phyloP scores from a whole-genome alignment of 2,888 invertebrate species.

The Ophion ellenae region DNA sequence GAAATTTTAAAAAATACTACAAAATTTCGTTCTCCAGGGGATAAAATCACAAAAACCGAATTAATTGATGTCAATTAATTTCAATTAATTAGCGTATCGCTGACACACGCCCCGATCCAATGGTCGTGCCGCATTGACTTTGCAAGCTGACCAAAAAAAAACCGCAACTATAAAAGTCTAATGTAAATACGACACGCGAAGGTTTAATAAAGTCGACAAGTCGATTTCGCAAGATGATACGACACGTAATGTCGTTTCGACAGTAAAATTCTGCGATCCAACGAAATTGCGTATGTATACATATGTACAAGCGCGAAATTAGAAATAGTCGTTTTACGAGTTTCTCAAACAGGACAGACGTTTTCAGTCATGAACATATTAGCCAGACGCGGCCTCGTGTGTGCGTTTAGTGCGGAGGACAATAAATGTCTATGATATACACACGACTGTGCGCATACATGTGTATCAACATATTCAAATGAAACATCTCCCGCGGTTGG shows the following conservation, averaged over 20 bases:
- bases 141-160: not conserved
- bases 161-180: not conserved
- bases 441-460: not conserved
- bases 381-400: not conserved
- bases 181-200: not conserved
- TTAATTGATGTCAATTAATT: not conserved
- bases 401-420: slow-evolving; percentile 20
- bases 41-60: too few relatives aligned
- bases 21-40: too few relatives aligned
- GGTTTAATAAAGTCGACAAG: not conserved
- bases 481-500: slow-evolving; percentile 39
- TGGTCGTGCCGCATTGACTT: too few relatives aligned
- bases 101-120: too few relatives aligned
- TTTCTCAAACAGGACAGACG: not conserved
- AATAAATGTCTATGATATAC: slow-evolving; percentile 38
- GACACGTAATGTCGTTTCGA: not conserved
- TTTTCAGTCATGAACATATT: not conserved
- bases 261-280: not conserved
- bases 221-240: not conserved
- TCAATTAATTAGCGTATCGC: not conserved
- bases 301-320: slow-evolving; percentile 3
- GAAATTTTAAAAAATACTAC: too few relatives aligned
- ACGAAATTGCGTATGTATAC: slow-evolving; percentile 3
- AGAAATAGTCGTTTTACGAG: not conserved
- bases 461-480: slow-evolving; percentile 4